These are phyloP conservation scores for Helicolenus hilgendorfi DNA, from an alignment of 2,797 vertebrate genomes.

Conservation along the genomic window DNA sequence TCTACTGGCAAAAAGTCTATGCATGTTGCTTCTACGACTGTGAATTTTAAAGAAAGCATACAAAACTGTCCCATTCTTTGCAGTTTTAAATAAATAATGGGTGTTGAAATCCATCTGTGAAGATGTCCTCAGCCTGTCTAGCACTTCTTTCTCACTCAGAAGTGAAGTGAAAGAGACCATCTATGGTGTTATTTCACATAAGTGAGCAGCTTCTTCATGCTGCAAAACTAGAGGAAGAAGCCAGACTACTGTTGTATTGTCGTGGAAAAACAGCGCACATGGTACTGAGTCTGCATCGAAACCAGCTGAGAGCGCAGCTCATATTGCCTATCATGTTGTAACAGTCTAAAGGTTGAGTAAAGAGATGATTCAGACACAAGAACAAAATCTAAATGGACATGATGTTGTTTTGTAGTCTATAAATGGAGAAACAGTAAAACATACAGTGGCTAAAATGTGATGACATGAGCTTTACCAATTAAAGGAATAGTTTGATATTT, in stretches of 20 bases:
- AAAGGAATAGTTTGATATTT: background rate
- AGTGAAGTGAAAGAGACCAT: background rate
- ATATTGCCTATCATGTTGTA: background rate
- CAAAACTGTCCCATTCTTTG: background rate
- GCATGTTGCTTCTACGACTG: background rate
- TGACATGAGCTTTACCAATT: background rate
- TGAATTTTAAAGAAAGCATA: background rate
- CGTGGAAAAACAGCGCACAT: conserved; percentile 1
- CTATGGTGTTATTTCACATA: background rate
- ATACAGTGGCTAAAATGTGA: background rate
- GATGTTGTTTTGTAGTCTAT: background rate
- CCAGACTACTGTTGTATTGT: background rate
- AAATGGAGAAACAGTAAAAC: background rate
- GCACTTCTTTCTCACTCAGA: background rate
- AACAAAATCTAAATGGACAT: background rate
- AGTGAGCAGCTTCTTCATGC: background rate
- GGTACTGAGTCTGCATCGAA: conserved; percentile 6
- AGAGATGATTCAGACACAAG: background rate
- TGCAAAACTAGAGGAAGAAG: background rate
- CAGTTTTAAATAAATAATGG: background rate
- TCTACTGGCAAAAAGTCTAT: background rate
- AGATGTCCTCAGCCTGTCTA: background rate
- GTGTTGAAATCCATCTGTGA: background rate
- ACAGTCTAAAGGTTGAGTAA: background rate
- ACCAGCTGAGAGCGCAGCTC: conserved; percentile 31